Evolutionary conservation across 2,888 invertebrate genomes (phyloP).

Genomic region (Drosophila meridiana): DNA sequence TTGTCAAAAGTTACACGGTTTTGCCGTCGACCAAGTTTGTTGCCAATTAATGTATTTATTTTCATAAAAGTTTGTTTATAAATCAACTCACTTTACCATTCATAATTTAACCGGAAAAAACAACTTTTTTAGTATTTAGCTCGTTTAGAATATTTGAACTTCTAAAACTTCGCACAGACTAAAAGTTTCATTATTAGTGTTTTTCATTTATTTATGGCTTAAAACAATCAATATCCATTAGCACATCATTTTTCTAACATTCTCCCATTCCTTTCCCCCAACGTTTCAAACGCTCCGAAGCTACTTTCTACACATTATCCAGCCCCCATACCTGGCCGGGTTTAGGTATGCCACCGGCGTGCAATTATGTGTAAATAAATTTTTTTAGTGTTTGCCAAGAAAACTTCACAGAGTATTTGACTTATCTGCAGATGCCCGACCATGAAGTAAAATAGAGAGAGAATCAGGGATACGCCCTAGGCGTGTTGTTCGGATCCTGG

Average conservation of each 20-base stretch:
- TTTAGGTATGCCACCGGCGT: slow-evolving; percentile 39
- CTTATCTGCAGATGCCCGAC: slow-evolving; percentile 46
- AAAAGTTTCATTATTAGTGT: slow-evolving; percentile 6
- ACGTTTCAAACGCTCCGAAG: slow-evolving; percentile 13
- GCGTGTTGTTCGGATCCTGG: slow-evolving; percentile 29
- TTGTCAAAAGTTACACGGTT: background rate
- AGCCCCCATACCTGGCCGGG: slow-evolving; percentile 23
- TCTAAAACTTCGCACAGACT: background rate
- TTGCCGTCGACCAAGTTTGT: background rate
- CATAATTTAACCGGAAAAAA: background rate
- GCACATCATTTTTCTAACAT: slow-evolving; percentile 7
- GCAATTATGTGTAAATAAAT: slow-evolving; percentile 60
- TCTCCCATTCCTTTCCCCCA: background rate
- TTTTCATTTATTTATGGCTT: slow-evolving; percentile 12
- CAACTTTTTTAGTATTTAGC: background rate
- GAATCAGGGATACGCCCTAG: slow-evolving; percentile 17
- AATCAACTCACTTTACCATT: background rate
- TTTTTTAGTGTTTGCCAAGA: slow-evolving; percentile 44
- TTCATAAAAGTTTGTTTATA: background rate
- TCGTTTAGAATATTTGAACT: background rate
- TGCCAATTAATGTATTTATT: background rate
- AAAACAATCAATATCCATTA: slow-evolving; percentile 15
- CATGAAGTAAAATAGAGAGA: background rate
- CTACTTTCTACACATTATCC: slow-evolving; percentile 12
- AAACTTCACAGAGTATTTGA: slow-evolving; percentile 58